Conservation (phyloP, 2,113 vertebrate species). For the Tympanuchus pallidicinctus region DNA sequence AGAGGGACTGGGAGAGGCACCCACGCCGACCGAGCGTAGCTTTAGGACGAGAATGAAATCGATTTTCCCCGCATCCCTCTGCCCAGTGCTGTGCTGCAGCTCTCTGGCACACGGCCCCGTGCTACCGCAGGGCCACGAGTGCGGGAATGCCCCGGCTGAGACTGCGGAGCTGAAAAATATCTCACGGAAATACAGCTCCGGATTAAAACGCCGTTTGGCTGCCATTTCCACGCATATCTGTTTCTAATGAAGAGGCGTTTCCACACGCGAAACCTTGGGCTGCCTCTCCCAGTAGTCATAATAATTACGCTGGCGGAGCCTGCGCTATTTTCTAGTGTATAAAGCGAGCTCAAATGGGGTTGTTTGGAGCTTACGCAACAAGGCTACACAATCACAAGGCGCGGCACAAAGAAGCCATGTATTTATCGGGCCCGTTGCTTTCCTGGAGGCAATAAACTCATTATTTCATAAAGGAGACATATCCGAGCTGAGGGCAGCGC, state of each 20-base stretch:
- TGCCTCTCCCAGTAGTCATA: neutral
- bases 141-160: neutral
- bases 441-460: neutral
- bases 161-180: neutral
- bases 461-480: neutral
- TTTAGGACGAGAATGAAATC: slow-evolving; percentile 19
- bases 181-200: neutral
- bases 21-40: neutral
- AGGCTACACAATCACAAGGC: neutral
- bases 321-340: neutral
- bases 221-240: neutral
- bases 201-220: neutral
- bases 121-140: neutral
- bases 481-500: neutral
- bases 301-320: neutral
- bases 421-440: neutral
- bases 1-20: neutral
- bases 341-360: neutral
- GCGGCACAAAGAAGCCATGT: neutral
- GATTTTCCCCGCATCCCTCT: neutral
- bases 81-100: neutral
- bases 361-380: neutral
- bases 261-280: neutral
- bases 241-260: neutral
- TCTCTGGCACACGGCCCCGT: neutral